Conservation (phyloP, 2,888 invertebrate genomes). For the Sarcophaga variegata region DNA sequence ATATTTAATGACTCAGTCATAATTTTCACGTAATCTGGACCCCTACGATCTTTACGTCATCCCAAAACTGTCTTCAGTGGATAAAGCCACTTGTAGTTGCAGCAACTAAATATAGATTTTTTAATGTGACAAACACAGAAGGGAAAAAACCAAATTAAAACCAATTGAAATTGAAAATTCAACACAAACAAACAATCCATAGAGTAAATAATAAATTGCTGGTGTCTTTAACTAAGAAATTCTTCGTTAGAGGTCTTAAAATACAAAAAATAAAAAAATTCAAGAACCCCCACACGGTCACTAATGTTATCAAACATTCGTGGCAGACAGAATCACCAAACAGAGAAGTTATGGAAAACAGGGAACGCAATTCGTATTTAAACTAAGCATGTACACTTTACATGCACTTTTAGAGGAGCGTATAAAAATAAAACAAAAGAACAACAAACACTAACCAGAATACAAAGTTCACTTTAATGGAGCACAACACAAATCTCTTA, state of each 20-base stretch:
- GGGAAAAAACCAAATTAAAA: too few relatives aligned
- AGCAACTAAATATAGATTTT: too few relatives aligned
- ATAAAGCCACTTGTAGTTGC: too few relatives aligned
- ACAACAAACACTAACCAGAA: not conserved
- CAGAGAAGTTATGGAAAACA: not conserved
- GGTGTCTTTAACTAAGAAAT: slow-evolving; percentile 13
- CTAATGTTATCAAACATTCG: not conserved
- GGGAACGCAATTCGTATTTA: too few relatives aligned
- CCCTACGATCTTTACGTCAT: too few relatives aligned
- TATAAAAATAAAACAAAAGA: slow-evolving; percentile 12
- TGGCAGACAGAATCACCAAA: not conserved
- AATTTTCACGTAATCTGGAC: too few relatives aligned
- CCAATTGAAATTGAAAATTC: not conserved
- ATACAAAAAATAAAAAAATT: not conserved
- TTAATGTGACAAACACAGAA: too few relatives aligned
- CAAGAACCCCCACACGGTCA: slow-evolving; percentile 29
- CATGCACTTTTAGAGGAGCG: slow-evolving; percentile 18
- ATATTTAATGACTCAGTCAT: too few relatives aligned
- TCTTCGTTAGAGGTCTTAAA: slow-evolving; percentile 50
- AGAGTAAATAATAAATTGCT: slow-evolving; percentile 22
- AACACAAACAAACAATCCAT: slow-evolving; percentile 8
- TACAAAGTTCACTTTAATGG: not conserved
- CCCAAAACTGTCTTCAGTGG: too few relatives aligned
- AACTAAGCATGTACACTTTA: not conserved
- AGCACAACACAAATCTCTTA: not conserved